Evolutionary conservation across 2,797 vertebrate species (phyloP), one percentile per base, ranked within the genome.

Genomic region (Acrocephalus scirpaceus): DNA sequence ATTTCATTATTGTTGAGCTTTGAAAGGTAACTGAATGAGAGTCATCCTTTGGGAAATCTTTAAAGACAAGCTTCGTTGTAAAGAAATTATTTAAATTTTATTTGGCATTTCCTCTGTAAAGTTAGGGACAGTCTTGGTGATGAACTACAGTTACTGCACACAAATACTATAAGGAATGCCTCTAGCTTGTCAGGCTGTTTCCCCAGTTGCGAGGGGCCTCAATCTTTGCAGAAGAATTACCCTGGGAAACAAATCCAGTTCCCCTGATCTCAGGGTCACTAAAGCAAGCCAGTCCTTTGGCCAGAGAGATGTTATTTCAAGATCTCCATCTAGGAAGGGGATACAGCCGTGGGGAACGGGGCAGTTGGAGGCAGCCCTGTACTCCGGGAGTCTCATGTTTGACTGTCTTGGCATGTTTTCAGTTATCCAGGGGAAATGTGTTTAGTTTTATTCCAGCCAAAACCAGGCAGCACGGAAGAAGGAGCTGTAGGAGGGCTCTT

Each of bases 291-390:
- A 82, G 61, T 86, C 76, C 72, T 95, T 81, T 73, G 88, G 77
- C 88, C 54, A 82, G 60, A 90, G 60, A 92, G 97, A 93, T 86
- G 79, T 91, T 96, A 74, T 96, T 97, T 89, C 65, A 48, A 96
- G 96, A 95, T 96, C 70, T 94, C 64, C 71, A 75, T 94, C 84
- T 60, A 50, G 74, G 69, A 92, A 97, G 83, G 67, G 92, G 96
- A 95, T 88, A 62, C 75, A 84, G 92, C 83, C 40, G 5, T 51
- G 72, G 86, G 88, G 94, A 97, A 84, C 2, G 6, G 66, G 77
- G 64, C 62, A 87, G 34, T 51, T 93, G 95, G 90, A 84, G 12
- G 86, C 45, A 77, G 90, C 89, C 88, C 69, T 47, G 9, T 88
- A 42, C 91, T 57, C 82, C 0, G 22, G 85, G 75, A 94, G 36